These are phyloP conservation scores for Vultur gryphus DNA, from an alignment of 2,797 vertebrate genomes.

Conservation along the genomic window DNA sequence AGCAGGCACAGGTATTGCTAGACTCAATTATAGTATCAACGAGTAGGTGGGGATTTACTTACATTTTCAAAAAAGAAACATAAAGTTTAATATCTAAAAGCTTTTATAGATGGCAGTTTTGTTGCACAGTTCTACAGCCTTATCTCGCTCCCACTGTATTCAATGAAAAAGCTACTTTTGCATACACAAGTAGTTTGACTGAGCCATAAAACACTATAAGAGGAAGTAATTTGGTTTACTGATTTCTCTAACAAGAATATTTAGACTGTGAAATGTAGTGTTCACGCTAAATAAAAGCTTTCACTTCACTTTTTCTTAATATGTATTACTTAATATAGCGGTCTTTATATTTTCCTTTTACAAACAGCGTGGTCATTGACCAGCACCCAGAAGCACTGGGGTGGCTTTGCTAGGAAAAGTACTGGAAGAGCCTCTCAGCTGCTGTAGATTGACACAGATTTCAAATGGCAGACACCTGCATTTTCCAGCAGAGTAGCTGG, in stretches of 20 bases:
- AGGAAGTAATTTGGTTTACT: conserved; percentile 40
- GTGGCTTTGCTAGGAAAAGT: not conserved
- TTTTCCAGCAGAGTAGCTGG: not conserved
- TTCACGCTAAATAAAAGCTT: not conserved
- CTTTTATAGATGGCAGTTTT: not conserved
- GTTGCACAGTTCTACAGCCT: not conserved
- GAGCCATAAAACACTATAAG: not conserved
- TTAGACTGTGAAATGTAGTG: not conserved
- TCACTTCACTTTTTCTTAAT: not conserved
- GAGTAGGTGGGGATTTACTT: not conserved
- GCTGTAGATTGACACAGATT: not conserved
- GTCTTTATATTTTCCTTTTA: not conserved
- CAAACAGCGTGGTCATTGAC: accelerated
- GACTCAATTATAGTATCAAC: not conserved
- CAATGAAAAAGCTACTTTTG: not conserved
- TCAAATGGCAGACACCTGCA: conserved; percentile 11
- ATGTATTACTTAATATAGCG: not conserved
- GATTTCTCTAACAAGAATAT: not conserved
- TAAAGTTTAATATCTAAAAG: not conserved
- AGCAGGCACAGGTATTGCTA: not conserved
- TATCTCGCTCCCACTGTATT: not conserved
- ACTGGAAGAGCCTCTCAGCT: not conserved
- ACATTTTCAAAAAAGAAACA: not conserved
- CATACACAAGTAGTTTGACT: not conserved
- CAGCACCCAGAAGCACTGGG: not conserved